A percentile compares a stretch with the other conserved stretches of the same genome.
phyloP scores from a whole-genome alignment of 1,140 invertebrate species.

The Chlorops oryzae region DNA sequence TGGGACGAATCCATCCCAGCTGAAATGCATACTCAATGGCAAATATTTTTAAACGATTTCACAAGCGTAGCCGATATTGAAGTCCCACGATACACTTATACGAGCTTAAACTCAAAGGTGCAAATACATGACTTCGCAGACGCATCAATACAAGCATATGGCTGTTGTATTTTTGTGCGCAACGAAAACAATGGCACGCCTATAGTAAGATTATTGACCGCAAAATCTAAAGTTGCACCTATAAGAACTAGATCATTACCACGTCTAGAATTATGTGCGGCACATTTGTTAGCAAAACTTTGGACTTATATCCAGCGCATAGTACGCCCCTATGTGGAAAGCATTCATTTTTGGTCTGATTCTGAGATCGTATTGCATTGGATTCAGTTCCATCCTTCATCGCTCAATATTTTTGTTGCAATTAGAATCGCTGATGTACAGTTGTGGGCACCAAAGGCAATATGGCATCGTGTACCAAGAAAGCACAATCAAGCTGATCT shows the following conservation, averaged over 20 bases:
- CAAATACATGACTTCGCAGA: conserved; percentile 14
- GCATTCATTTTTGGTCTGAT: conserved; percentile 11
- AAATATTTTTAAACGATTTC: background rate
- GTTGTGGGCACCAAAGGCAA: conserved; percentile 4
- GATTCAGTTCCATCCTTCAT: conserved; percentile 7
- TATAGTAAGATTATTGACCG: background rate
- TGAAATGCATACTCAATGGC: background rate
- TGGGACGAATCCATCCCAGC: conserved; percentile 4
- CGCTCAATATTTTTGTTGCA: conserved; percentile 12
- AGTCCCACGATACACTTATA: conserved; percentile 3
- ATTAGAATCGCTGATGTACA: conserved; percentile 12
- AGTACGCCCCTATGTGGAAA: background rate
- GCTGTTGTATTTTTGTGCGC: conserved; percentile 15
- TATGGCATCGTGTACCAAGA: conserved; percentile 26
- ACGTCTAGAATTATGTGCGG: conserved; percentile 6
- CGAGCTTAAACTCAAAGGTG: background rate
- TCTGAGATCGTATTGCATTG: conserved; percentile 12
- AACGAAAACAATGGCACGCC: background rate
- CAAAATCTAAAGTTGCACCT: conserved; percentile 13
- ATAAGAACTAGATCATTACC: conserved; percentile 5
- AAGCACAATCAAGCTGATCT: conserved; percentile 26
- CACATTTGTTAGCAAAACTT: conserved; percentile 4
- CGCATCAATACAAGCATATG: conserved; percentile 13
- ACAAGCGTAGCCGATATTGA: background rate
- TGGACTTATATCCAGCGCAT: background rate